These are phyloP conservation scores for Loris lydekkerianus DNA, from an alignment of 2,797 vertebrate genomes.

Conservation along the genomic window DNA sequence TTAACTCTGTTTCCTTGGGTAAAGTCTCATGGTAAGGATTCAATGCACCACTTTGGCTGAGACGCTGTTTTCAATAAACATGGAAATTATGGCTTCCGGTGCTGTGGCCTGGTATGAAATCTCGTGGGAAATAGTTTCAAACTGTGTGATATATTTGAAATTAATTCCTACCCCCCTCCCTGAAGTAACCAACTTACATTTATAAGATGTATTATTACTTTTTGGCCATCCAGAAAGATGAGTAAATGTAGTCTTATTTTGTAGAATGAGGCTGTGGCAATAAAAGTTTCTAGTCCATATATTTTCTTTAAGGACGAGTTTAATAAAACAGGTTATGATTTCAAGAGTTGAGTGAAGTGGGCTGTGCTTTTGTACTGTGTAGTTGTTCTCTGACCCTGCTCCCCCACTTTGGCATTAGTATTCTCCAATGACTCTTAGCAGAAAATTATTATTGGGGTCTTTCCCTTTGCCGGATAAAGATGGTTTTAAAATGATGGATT, in stretches of 20 bases:
- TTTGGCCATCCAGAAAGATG: constrained; percentile 70
- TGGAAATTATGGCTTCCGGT: constrained; percentile 87
- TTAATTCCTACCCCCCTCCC: constrained; percentile 83
- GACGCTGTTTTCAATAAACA: constrained; percentile 88
- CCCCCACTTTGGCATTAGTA: neutral
- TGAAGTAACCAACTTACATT: constrained; percentile 71
- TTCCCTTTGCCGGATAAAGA: neutral
- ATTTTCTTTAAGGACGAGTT: constrained; percentile 50
- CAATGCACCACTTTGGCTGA: constrained; percentile 81
- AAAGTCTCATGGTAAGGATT: constrained; percentile 82
- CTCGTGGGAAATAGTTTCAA: constrained; percentile 88
- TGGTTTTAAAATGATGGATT: constrained; percentile 28
- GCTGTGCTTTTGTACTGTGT: constrained; percentile 17
- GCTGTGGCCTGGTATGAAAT: constrained; percentile 76
- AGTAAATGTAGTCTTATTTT: constrained; percentile 75
- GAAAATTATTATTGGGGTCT: neutral
- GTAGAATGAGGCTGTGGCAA: neutral
- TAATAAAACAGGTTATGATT: constrained; percentile 61
- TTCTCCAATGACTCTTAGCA: neutral
- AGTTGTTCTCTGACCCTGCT: neutral
- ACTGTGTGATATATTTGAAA: constrained; percentile 87
- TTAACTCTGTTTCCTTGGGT: constrained; percentile 83
- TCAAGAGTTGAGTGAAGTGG: neutral
- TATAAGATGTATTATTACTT: constrained; percentile 81
- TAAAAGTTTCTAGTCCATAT: constrained; percentile 57